Evolutionary conservation across 64 coral and sea anemone species (phyloP).

Genomic region (Dendronephthya gigantea): DNA sequence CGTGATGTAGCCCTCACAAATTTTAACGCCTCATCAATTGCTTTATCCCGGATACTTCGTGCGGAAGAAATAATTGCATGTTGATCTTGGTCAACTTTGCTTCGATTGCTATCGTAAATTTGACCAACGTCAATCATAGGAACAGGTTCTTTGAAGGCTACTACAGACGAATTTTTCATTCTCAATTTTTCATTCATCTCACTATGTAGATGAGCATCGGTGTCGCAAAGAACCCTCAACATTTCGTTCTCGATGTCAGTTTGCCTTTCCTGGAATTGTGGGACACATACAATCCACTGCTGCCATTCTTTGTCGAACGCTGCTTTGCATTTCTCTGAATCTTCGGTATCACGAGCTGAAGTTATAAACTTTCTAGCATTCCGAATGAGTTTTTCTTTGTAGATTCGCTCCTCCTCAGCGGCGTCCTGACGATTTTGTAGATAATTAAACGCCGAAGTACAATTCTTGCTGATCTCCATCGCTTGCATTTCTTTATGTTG

Average conservation of each 20-base stretch:
- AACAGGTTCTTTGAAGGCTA: not conserved
- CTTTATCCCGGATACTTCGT: not conserved
- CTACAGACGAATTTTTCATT: not conserved
- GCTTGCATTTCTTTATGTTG: not conserved
- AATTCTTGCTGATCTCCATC: not conserved
- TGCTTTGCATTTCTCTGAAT: not conserved
- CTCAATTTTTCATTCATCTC: not conserved
- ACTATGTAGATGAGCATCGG: not conserved
- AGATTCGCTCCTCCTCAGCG: not conserved
- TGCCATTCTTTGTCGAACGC: not conserved
- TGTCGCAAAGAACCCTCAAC: not conserved
- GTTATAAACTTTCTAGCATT: not conserved
- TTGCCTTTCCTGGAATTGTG: not conserved
- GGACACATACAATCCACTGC: not conserved
- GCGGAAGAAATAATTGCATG: not conserved
- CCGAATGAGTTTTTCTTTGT: not conserved
- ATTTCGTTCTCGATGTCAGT: not conserved
- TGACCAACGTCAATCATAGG: too few relatives aligned
- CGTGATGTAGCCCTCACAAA: not conserved
- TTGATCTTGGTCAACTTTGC: too few relatives aligned
- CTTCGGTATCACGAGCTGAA: not conserved
- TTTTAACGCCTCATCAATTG: not conserved
- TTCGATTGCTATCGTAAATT: too few relatives aligned
- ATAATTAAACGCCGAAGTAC: not conserved
- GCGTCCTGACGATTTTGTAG: not conserved